A percentile compares a stretch with the other conserved stretches of the same genome.
Evolutionary conservation across 2,113 vertebrate genomes (phyloP).

Genomic region (Orthonyx spaldingii): DNA sequence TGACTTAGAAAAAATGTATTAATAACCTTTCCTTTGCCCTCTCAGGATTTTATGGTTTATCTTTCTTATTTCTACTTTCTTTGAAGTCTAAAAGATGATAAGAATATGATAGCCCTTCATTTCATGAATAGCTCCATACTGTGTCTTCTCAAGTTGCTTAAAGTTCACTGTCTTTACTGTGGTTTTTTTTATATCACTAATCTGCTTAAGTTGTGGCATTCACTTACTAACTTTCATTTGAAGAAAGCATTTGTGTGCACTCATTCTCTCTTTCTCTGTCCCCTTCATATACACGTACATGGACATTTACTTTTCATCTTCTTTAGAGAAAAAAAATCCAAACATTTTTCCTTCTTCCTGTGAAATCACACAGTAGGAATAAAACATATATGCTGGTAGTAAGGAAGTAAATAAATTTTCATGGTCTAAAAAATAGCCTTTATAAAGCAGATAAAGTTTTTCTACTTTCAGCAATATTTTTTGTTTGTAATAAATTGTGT

Average conservation of each 20-base stretch:
- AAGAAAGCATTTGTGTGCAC: not conserved
- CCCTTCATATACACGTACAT: not conserved
- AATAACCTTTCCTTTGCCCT: not conserved
- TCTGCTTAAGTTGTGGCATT: not conserved
- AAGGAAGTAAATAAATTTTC: not conserved
- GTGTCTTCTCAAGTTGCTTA: not conserved
- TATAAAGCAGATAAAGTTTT: not conserved
- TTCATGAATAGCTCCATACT: not conserved
- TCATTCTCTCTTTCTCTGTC: not conserved
- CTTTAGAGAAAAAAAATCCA: not conserved
- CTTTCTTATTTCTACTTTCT: not conserved
- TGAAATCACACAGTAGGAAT: not conserved
- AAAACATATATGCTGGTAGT: not conserved
- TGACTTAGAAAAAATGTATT: not conserved
- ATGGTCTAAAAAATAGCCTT: not conserved
- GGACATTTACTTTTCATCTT: not conserved
- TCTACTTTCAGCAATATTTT: not conserved
- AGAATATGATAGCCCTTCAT: not conserved
- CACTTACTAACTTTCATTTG: not conserved
- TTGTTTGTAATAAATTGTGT: not conserved
- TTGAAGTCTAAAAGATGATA: not conserved
- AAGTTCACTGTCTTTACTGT: not conserved
- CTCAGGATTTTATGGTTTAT: not conserved
- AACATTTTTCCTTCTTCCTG: not conserved
- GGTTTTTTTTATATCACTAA: not conserved